Conservation (phyloP, 2,888 invertebrate genomes). For the Cryptocephalus primarius region DNA sequence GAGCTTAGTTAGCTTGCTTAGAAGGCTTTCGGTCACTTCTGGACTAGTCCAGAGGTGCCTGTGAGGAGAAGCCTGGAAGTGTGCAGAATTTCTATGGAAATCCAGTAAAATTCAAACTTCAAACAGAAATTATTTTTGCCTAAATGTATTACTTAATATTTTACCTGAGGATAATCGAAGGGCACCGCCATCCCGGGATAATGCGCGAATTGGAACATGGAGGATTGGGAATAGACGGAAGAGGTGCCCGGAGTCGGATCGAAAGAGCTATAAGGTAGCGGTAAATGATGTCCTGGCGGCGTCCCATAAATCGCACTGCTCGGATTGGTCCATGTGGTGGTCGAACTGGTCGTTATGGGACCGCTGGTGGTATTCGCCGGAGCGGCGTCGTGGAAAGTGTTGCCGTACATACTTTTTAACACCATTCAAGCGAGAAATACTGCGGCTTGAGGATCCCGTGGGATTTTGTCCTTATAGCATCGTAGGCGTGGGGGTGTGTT, state of each 20-base stretch:
- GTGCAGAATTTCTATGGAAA: too few relatives aligned
- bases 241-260: constrained; percentile 26
- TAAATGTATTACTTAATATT: too few relatives aligned
- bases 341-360: constrained; percentile 9
- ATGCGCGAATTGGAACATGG: constrained; percentile 27
- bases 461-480: too few relatives aligned
- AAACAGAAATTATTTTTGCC: too few relatives aligned
- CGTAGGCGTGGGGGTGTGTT: too few relatives aligned
- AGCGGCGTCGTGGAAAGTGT: not conserved
- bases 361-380: not conserved
- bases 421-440: not conserved
- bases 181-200: constrained; percentile 27
- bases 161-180: constrained; percentile 31
- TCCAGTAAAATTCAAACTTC: too few relatives aligned
- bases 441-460: too few relatives aligned
- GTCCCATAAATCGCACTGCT: constrained; percentile 11
- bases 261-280: constrained; percentile 21
- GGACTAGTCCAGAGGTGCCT: too few relatives aligned
- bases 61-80: too few relatives aligned
- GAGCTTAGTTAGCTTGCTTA: too few relatives aligned
- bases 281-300: constrained; percentile 11
- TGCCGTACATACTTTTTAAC: constrained; percentile 1
- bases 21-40: too few relatives aligned
- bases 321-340: constrained; percentile 9
- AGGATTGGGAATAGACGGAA: constrained; percentile 18